Conservation (phyloP, 1,140 invertebrate genomes). For the Drosophila pectinifera region DNA sequence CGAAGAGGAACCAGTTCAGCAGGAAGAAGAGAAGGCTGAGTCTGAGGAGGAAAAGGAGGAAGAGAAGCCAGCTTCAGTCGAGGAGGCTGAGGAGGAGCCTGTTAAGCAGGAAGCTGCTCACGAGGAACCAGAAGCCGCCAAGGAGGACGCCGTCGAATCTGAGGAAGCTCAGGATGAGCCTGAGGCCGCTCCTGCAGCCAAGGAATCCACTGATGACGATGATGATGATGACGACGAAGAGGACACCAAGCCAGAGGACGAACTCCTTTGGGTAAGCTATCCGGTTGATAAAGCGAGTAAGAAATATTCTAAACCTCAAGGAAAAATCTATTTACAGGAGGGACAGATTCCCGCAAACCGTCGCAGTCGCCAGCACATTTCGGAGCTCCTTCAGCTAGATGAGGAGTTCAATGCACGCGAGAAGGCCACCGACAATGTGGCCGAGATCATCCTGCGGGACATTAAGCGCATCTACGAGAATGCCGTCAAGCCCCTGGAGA, state of each 20-base stretch:
- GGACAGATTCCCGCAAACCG: slow-evolving; percentile 91
- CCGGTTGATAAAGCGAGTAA: no score
- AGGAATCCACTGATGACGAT: slow-evolving; percentile 45
- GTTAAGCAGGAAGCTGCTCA: slow-evolving; percentile 42
- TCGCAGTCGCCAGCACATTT: slow-evolving; percentile 92
- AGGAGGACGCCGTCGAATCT: slow-evolving; percentile 53
- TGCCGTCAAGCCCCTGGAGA: slow-evolving; percentile 95
- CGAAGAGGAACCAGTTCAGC: slow-evolving; percentile 46
- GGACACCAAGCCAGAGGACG: slow-evolving; percentile 87
- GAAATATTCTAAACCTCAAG: no score
- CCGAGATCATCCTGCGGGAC: slow-evolving; percentile 92
- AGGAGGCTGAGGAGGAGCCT: slow-evolving; percentile 80
- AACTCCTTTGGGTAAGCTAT: slow-evolving; percentile 86
- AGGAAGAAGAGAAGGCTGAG: slow-evolving; percentile 32
- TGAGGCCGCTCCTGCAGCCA: slow-evolving; percentile 28
- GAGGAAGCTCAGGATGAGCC: slow-evolving; percentile 46
- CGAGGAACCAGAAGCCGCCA: slow-evolving; percentile 42
- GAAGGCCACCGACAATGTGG: slow-evolving; percentile 89
- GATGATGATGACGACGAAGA: slow-evolving; percentile 67
- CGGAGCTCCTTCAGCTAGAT: slow-evolving; percentile 92
- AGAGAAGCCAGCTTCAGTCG: slow-evolving; percentile 39
- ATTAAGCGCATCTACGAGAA: slow-evolving; percentile 94
- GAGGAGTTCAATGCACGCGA: slow-evolving; percentile 90
- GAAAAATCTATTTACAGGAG: slow-evolving; percentile 85
- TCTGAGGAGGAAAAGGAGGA: slow-evolving; percentile 49